These are phyloP conservation scores for Otus sunia DNA, from an alignment of 2,113 vertebrate species.

Conservation along the genomic window DNA sequence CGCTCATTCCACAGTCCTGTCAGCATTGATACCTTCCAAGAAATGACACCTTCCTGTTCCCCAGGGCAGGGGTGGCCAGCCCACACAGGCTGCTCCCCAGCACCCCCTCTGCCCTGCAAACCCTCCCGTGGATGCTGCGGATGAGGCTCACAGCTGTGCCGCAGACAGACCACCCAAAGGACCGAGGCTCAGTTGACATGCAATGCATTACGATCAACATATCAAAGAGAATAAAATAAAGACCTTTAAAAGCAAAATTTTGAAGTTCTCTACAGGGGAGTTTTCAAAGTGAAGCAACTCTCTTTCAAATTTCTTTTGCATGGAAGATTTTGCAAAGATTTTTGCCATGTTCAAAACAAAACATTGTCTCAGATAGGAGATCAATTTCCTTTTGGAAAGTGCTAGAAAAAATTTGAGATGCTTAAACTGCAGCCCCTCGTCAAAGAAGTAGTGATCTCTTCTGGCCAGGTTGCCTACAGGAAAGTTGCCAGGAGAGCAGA, in stretches of 20 bases:
- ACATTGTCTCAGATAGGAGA: neutral
- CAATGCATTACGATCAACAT: no score
- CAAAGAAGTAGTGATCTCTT: neutral
- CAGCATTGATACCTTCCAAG: no score
- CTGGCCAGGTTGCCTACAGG: neutral
- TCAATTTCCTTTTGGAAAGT: neutral
- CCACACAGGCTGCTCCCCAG: neutral
- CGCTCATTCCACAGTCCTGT: neutral
- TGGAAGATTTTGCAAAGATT: neutral
- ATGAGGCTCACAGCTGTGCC: neutral
- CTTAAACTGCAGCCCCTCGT: neutral
- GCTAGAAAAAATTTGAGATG: accelerated
- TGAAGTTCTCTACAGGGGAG: neutral
- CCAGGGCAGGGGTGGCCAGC: neutral
- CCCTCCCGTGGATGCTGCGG: neutral
- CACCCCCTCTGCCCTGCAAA: neutral
- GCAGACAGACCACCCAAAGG: neutral
- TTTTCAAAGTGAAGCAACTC: neutral
- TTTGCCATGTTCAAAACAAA: neutral
- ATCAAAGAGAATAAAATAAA: neutral
- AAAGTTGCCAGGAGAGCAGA: neutral
- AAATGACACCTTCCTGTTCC: neutral
- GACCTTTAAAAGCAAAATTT: neutral
- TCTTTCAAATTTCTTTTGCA: neutral
- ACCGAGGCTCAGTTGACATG: neutral